Percentiles rank a stretch among this genome's conserved stretches.
Evolutionary conservation across 2,888 invertebrate species (phyloP).

Genomic region (Andrena dorsata): DNA sequence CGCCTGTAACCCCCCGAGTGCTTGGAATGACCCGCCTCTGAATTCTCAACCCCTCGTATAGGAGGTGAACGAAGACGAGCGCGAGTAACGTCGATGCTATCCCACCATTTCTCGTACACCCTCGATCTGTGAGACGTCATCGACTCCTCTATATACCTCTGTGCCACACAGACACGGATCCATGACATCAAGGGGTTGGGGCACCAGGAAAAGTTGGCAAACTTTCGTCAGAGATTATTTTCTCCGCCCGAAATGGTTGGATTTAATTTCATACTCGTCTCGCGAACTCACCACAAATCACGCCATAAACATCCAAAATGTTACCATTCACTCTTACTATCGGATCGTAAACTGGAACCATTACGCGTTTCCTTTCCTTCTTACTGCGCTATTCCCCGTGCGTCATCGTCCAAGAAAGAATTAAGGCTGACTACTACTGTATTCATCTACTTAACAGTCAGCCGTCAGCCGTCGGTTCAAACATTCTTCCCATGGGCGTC

Average conservation of each 20-base stretch:
- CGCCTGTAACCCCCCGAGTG: slow-evolving; percentile 75
- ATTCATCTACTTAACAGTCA: no score
- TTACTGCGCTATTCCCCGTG: neutral
- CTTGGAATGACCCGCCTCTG: slow-evolving; percentile 75
- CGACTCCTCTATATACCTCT: slow-evolving; percentile 40
- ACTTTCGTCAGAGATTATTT: slow-evolving; percentile 82
- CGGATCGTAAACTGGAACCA: slow-evolving; percentile 23
- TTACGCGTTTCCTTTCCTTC: slow-evolving; percentile 29
- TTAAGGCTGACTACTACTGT: neutral
- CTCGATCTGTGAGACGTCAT: slow-evolving; percentile 53
- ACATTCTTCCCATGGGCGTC: no score
- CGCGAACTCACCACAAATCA: slow-evolving; percentile 82
- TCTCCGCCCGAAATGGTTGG: slow-evolving; percentile 81
- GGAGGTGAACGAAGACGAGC: slow-evolving; percentile 72
- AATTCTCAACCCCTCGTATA: slow-evolving; percentile 77
- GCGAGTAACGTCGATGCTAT: slow-evolving; percentile 54
- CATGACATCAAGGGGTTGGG: slow-evolving; percentile 16
- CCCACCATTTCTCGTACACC: slow-evolving; percentile 61
- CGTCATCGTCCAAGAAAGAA: neutral
- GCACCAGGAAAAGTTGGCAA: slow-evolving; percentile 76
- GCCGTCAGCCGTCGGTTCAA: no score
- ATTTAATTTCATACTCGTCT: slow-evolving; percentile 83
- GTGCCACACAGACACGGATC: slow-evolving; percentile 40
- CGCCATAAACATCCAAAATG: slow-evolving; percentile 81
- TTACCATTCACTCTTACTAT: slow-evolving; percentile 73